Evolutionary conservation across 2,797 vertebrate genomes (phyloP).

Genomic region (Propithecus perrieri): DNA sequence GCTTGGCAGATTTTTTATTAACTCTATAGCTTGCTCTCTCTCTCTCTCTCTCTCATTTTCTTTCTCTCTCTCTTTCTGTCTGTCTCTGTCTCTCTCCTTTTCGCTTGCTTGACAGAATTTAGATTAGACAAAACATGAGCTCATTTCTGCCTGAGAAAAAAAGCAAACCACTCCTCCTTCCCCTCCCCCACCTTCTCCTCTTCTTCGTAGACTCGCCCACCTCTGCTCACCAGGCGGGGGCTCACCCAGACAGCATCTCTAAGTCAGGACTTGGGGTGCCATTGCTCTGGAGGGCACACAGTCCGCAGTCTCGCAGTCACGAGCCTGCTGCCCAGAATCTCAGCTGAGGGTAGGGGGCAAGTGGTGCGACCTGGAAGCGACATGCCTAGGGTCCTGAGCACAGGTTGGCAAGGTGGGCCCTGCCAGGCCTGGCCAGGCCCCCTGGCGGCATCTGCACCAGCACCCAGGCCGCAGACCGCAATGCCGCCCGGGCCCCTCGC

Average conservation of each 20-base stretch:
- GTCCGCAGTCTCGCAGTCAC: neutral
- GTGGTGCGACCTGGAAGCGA: neutral
- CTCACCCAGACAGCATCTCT: neutral
- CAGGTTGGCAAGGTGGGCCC: neutral
- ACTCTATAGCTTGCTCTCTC: slow-evolving; percentile 53
- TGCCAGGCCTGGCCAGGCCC: neutral
- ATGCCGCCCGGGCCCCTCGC: neutral
- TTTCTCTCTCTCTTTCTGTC: neutral
- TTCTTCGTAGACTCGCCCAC: neutral
- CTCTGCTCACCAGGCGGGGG: neutral
- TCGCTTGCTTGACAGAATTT: slow-evolving; percentile 89
- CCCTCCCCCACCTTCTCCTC: slow-evolving; percentile 8
- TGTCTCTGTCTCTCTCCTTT: slow-evolving; percentile 74
- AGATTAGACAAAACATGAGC: slow-evolving; percentile 90
- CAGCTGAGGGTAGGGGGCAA: neutral
- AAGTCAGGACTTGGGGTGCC: neutral
- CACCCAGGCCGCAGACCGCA: neutral
- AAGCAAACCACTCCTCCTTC: slow-evolving; percentile 61
- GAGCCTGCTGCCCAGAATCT: neutral
- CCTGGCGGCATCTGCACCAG: neutral
- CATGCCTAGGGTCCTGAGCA: neutral
- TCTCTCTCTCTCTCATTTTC: neutral
- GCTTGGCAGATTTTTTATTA: slow-evolving; percentile 88
- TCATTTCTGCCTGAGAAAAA: slow-evolving; percentile 83
- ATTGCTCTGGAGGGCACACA: neutral